Evolutionary conservation across 2,113 vertebrate species (phyloP).

Genomic region (Equus przewalskii): DNA sequence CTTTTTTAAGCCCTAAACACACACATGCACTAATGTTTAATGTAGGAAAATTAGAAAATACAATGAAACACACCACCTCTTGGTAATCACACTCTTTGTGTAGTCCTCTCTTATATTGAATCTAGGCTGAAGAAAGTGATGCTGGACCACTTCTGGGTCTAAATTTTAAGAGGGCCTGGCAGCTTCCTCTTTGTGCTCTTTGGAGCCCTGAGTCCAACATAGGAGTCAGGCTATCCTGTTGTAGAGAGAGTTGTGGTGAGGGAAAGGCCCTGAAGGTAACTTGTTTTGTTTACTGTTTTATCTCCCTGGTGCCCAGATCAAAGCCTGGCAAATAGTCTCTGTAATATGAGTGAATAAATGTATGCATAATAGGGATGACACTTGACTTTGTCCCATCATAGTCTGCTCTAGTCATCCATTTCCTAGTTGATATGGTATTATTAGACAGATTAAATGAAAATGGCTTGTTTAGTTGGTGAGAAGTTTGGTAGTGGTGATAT

Average conservation of each 20-base stretch:
- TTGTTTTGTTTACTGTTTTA: slow-evolving; percentile 23
- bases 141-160: neutral
- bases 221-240: neutral
- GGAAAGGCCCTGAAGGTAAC: neutral
- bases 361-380: neutral
- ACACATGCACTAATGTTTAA: neutral
- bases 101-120: neutral
- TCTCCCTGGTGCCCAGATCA: neutral
- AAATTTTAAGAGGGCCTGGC: neutral
- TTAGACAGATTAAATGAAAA: slow-evolving; percentile 28
- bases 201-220: neutral
- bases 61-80: neutral
- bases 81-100: neutral
- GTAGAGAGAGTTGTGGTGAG: neutral
- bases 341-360: neutral
- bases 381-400: neutral
- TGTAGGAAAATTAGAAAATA: slow-evolving; percentile 18
- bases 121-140: neutral
- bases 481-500: slow-evolving; percentile 29
- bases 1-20: neutral
- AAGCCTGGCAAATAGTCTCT: neutral
- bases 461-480: slow-evolving; percentile 48
- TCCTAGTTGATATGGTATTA: neutral
- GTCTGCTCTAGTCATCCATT: neutral
- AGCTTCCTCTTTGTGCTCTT: neutral